Evolutionary conservation across 2,113 vertebrate genomes (phyloP).

Genomic region (Scortum barcoo): DNA sequence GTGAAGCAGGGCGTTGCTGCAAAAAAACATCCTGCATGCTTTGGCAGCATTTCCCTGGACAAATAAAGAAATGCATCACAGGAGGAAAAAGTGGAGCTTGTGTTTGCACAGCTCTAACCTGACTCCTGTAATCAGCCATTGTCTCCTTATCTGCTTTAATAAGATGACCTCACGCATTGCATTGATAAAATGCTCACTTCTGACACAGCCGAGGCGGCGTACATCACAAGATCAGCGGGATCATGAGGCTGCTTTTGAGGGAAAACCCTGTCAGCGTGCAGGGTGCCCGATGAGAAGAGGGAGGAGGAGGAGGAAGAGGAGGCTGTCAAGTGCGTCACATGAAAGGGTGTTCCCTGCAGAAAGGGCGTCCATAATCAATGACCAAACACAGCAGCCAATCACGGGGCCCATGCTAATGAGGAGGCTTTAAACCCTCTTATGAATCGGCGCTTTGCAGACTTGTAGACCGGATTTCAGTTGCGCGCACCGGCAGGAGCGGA

Average conservation of each 20-base stretch:
- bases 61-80: slow-evolving; percentile 28
- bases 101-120: slow-evolving; percentile 17
- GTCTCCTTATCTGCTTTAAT: neutral
- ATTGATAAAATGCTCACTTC: neutral
- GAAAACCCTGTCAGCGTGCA: slow-evolving; percentile 43
- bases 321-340: slow-evolving; percentile 48
- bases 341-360: slow-evolving; percentile 54
- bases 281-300: neutral
- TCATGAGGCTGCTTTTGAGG: neutral
- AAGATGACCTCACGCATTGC: neutral
- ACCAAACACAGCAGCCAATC: slow-evolving; percentile 78
- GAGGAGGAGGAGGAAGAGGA: too few relatives aligned
- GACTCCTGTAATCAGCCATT: neutral
- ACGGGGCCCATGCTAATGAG: slow-evolving; percentile 69
- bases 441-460: slow-evolving; percentile 58
- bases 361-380: slow-evolving; percentile 68
- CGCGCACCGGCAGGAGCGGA: slow-evolving; percentile 32
- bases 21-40: slow-evolving; percentile 47
- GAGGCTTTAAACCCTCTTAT: slow-evolving; percentile 70
- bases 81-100: neutral
- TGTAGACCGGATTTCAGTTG: slow-evolving; percentile 57
- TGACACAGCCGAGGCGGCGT: neutral
- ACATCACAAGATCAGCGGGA: neutral
- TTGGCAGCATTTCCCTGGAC: slow-evolving; percentile 40
- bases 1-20: slow-evolving; percentile 13